Percentiles rank a stretch among this genome's conserved stretches.
phyloP scores from a whole-genome alignment of 2,888 invertebrate species.

The Caenorhabditis macrosperma region DNA sequence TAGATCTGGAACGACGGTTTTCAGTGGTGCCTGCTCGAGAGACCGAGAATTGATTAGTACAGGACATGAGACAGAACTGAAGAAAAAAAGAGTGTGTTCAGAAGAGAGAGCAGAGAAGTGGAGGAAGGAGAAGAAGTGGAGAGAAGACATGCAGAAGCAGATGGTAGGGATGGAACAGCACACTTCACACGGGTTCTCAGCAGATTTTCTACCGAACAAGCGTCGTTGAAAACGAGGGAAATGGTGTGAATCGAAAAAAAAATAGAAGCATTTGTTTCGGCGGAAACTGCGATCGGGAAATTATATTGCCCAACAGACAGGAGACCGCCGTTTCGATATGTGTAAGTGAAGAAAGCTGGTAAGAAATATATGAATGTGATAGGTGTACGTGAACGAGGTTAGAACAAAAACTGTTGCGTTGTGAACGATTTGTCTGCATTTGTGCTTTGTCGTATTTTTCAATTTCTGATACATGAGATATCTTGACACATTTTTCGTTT shows the following conservation, averaged over 20 bases:
- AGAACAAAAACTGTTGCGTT: constrained; percentile 6
- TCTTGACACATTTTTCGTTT: constrained; percentile 1
- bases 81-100: constrained; percentile 10
- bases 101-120: constrained; percentile 28
- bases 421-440: constrained; percentile 12
- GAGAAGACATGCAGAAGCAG: constrained; percentile 34
- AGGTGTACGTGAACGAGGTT: constrained; percentile 5
- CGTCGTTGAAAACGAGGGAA: not conserved
- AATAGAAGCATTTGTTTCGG: not conserved
- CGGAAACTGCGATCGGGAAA: not conserved
- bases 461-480: not conserved
- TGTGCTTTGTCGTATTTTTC: constrained; percentile 3
- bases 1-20: constrained; percentile 35
- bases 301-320: not conserved
- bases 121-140: constrained; percentile 20
- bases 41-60: constrained; percentile 3
- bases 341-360: not conserved
- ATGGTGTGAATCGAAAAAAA: not conserved
- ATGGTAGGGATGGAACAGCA: not conserved
- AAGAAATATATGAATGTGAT: not conserved
- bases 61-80: constrained; percentile 22
- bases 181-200: not conserved
- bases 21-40: constrained; percentile 16
- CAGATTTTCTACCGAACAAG: not conserved
- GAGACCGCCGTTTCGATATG: not conserved